Conservation (phyloP, 53 echinoderm and acorn worm genomes). For the Paracentrotus lividus region DNA sequence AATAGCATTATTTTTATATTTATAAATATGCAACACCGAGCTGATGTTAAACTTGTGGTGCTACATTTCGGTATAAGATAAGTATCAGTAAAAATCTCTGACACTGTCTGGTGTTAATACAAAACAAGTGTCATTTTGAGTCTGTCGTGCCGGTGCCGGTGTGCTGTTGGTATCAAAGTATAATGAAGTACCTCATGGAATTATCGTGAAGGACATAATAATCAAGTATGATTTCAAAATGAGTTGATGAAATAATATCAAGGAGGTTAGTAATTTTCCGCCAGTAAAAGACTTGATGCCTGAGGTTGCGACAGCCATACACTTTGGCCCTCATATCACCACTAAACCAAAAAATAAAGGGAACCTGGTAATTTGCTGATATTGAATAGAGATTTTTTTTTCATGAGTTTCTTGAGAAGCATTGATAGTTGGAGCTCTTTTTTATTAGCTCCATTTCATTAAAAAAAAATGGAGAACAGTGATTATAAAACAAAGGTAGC, state of each 20-base stretch:
- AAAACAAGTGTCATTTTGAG: too few relatives aligned
- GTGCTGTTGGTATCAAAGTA: background rate
- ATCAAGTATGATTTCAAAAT: slow-evolving; percentile 16
- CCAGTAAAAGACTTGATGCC: background rate
- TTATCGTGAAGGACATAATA: background rate
- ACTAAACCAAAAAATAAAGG: background rate
- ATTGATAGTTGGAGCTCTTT: background rate
- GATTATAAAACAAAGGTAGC: too few relatives aligned
- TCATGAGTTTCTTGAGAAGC: background rate
- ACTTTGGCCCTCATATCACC: background rate
- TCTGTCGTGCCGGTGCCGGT: too few relatives aligned
- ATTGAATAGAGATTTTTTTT: background rate
- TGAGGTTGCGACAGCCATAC: background rate
- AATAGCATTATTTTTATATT: too few relatives aligned
- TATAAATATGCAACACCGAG: too few relatives aligned
- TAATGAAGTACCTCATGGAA: background rate
- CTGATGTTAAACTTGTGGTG: too few relatives aligned
- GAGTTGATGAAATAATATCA: background rate
- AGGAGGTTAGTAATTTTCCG: background rate
- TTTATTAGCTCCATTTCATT: too few relatives aligned
- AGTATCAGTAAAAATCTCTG: too few relatives aligned
- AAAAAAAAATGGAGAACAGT: too few relatives aligned
- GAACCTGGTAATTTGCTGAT: background rate
- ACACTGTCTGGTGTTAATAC: too few relatives aligned
- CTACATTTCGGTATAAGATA: too few relatives aligned